Evolutionary conservation across 2,888 invertebrate genomes (phyloP).

Genomic region (Salpingus planirostris): DNA sequence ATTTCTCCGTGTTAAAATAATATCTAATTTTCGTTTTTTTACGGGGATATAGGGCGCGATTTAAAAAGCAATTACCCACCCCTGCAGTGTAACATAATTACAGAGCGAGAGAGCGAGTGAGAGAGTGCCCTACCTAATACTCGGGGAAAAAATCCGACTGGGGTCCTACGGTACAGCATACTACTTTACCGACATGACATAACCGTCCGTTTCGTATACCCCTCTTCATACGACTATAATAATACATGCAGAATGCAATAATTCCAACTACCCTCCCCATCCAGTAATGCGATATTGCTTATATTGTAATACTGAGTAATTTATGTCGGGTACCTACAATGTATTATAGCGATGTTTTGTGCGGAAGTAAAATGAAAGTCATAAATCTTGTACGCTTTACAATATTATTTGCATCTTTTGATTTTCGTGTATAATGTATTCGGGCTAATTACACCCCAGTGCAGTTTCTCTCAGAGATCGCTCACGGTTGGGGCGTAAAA

Average conservation of each 20-base stretch:
- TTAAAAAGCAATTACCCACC: conserved; percentile 41
- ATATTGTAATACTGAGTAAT: conserved; percentile 32
- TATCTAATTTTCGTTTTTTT: conserved; percentile 23
- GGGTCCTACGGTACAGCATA: no score
- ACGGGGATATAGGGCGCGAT: conserved; percentile 25
- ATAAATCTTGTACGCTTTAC: no score
- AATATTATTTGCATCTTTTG: no score
- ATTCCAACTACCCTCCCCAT: conserved; percentile 20
- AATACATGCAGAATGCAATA: conserved; percentile 13
- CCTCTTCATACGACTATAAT: conserved; percentile 12
- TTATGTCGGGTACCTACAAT: conserved; percentile 20
- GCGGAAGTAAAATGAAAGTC: no score
- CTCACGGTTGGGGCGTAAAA: no score
- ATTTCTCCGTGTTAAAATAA: conserved; percentile 23
- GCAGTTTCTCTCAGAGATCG: no score
- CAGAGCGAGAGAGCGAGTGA: no score
- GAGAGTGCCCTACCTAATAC: conserved; percentile 25
- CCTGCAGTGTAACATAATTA: conserved; percentile 37
- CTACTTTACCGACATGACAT: no score
- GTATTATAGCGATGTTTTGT: background rate
- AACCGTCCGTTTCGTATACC: conserved; percentile 26
- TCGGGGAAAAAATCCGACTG: conserved; percentile 27
- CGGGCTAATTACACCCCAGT: no score
- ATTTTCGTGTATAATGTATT: no score
- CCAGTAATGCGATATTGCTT: conserved; percentile 36